phyloP scores from a whole-genome alignment of 2,888 invertebrate species.

The Nomada ruficornis region DNA sequence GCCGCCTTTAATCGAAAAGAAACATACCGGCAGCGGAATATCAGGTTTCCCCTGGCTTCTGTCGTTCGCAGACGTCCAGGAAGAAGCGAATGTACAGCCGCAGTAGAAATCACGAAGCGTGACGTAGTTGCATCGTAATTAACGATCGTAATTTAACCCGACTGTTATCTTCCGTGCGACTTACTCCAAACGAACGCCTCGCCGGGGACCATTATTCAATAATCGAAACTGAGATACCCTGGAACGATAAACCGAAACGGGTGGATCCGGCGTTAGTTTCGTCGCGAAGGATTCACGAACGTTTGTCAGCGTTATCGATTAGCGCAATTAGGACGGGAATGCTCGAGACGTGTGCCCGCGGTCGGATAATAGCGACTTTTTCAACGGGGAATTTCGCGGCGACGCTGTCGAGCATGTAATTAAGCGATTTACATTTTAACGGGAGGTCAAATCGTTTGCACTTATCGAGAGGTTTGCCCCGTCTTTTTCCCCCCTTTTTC shows the following conservation, averaged over 20 bases:
- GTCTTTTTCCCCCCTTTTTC: not conserved
- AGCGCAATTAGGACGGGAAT: slow-evolving; percentile 21
- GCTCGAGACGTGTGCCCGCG: not conserved
- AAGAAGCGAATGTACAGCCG: slow-evolving; percentile 11
- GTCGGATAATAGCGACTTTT: slow-evolving; percentile 27
- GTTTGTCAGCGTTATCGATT: slow-evolving; percentile 38
- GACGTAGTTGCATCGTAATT: slow-evolving; percentile 16
- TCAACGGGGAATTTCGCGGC: not conserved
- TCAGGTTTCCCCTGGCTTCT: too few species aligned
- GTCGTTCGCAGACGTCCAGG: not conserved
- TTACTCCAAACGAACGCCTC: not conserved
- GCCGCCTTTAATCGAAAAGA: too few species aligned
- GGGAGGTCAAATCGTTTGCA: slow-evolving; percentile 29
- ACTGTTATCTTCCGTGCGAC: slow-evolving; percentile 10
- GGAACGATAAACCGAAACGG: not conserved
- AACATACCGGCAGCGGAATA: too few species aligned
- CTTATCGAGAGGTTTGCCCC: slow-evolving; percentile 14
- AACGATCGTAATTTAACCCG: slow-evolving; percentile 22
- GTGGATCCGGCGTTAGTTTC: not conserved
- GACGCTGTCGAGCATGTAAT: slow-evolving; percentile 28
- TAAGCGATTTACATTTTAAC: slow-evolving; percentile 43
- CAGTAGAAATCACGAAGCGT: slow-evolving; percentile 4
- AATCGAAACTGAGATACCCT: slow-evolving; percentile 20
- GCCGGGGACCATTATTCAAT: not conserved
- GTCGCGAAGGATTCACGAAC: slow-evolving; percentile 6